These are phyloP conservation scores for Caenorhabditis zanzibari DNA, from an alignment of 2,888 invertebrate genomes.

Conservation along the genomic window DNA sequence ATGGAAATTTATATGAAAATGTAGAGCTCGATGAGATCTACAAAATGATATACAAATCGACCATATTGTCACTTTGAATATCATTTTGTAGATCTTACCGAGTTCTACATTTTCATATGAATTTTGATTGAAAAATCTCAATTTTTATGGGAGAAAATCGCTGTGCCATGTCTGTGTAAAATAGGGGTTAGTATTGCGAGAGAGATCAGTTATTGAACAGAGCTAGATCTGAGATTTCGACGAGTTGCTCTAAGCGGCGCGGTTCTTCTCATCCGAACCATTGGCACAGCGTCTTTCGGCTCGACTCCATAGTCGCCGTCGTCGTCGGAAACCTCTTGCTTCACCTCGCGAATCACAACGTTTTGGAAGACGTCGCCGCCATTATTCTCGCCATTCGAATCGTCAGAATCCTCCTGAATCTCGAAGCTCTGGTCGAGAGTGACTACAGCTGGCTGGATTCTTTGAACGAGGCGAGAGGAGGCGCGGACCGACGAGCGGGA, in stretches of 20 bases:
- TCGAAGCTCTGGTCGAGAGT: constrained; percentile 22
- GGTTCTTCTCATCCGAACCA: neutral
- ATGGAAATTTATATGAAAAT: too few species aligned
- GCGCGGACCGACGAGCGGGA: neutral
- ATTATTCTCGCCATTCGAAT: neutral
- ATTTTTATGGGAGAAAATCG: too few species aligned
- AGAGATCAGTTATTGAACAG: neutral
- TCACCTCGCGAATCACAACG: neutral
- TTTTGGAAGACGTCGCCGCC: constrained; percentile 1
- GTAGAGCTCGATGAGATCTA: too few species aligned
- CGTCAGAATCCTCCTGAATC: constrained; percentile 31
- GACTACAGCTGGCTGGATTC: neutral
- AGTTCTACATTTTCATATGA: too few species aligned
- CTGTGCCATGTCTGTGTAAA: too few species aligned
- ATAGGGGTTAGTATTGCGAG: neutral
- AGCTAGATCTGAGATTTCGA: neutral
- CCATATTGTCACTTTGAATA: too few species aligned
- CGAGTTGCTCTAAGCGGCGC: neutral
- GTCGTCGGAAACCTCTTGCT: neutral
- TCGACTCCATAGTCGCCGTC: neutral
- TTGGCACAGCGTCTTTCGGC: neutral
- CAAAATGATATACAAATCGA: too few species aligned
- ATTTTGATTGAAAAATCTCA: too few species aligned
- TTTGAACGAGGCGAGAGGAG: neutral
- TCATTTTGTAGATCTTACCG: too few species aligned